Conservation (phyloP, 64 coral and sea anemone genomes). For the Stichodactyla helianthus region DNA sequence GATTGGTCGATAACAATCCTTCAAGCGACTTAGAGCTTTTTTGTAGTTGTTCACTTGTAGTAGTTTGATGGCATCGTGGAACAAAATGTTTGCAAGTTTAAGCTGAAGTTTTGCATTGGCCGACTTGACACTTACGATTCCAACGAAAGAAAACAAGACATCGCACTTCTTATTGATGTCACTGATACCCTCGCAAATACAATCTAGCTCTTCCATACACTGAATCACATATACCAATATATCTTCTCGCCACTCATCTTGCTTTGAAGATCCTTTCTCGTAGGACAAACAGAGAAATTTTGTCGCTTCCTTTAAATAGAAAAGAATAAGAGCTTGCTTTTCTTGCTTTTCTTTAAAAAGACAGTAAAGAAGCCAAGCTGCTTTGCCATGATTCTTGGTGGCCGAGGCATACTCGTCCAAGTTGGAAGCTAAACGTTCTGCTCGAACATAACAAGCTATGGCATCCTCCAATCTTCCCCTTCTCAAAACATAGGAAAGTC, state of each 20-base stretch:
- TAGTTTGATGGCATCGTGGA: slow-evolving; percentile 60
- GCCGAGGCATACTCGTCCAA: slow-evolving; percentile 33
- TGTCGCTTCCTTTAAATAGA: slow-evolving; percentile 54
- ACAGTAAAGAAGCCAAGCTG: slow-evolving; percentile 47
- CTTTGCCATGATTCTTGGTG: slow-evolving; percentile 61
- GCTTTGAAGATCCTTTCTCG: slow-evolving; percentile 29
- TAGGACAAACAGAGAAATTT: slow-evolving; percentile 35
- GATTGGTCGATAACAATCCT: slow-evolving; percentile 59
- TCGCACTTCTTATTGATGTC: slow-evolving; percentile 38
- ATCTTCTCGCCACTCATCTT: slow-evolving; percentile 41
- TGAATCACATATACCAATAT: slow-evolving; percentile 27
- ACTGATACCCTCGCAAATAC: slow-evolving; percentile 2
- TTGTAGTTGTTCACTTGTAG: slow-evolving; percentile 21
- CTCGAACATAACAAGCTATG: not conserved
- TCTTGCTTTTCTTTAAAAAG: slow-evolving; percentile 25
- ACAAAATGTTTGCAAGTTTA: slow-evolving; percentile 27
- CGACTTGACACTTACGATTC: not conserved
- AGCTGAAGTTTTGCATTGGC: slow-evolving; percentile 33
- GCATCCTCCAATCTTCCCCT: not conserved
- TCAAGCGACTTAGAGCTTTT: slow-evolving; percentile 35
- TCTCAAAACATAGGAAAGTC: not conserved
- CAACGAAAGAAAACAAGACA: slow-evolving; percentile 29
- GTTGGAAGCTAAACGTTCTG: not conserved
- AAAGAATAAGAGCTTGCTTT: slow-evolving; percentile 9
- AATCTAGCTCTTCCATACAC: slow-evolving; percentile 48